Evolutionary conservation across 2,888 invertebrate species (phyloP).

Genomic region (Himalopsyche kuldschensis): DNA sequence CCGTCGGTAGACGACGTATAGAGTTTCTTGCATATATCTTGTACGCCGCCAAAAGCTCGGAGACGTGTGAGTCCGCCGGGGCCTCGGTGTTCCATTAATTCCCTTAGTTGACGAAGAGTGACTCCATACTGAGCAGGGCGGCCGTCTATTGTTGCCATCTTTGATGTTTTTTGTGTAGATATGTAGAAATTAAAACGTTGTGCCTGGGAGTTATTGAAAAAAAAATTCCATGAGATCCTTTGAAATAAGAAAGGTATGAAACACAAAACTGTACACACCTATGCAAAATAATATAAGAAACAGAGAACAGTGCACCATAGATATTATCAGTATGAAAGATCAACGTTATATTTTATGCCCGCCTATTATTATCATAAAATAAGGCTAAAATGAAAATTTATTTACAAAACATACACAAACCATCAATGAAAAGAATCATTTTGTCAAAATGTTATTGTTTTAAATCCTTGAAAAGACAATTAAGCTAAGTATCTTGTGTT

Average conservation of each 20-base stretch:
- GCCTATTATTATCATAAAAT: too few relatives aligned
- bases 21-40: slow-evolving; percentile 60
- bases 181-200: background rate
- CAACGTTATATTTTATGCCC: background rate
- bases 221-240: background rate
- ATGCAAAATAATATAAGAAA: too few relatives aligned
- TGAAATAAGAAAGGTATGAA: background rate
- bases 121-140: slow-evolving; percentile 71
- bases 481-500: too few relatives aligned
- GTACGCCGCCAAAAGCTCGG: slow-evolving; percentile 53
- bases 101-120: slow-evolving; percentile 59
- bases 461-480: too few relatives aligned
- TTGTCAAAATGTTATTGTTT: too few relatives aligned
- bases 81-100: slow-evolving; percentile 64
- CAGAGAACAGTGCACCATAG: too few relatives aligned
- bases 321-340: background rate
- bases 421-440: too few relatives aligned
- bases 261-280: too few relatives aligned
- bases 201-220: background rate
- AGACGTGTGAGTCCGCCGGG: slow-evolving; percentile 59
- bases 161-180: slow-evolving; percentile 11
- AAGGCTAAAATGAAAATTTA: too few relatives aligned
- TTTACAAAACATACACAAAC: too few relatives aligned
- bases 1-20: slow-evolving; percentile 63
- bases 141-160: slow-evolving; percentile 79